A percentile compares a stretch with the other conserved stretches of the same genome.
Evolutionary conservation across 2,888 invertebrate genomes (phyloP).

Genomic region (Drosophila pegasa): DNA sequence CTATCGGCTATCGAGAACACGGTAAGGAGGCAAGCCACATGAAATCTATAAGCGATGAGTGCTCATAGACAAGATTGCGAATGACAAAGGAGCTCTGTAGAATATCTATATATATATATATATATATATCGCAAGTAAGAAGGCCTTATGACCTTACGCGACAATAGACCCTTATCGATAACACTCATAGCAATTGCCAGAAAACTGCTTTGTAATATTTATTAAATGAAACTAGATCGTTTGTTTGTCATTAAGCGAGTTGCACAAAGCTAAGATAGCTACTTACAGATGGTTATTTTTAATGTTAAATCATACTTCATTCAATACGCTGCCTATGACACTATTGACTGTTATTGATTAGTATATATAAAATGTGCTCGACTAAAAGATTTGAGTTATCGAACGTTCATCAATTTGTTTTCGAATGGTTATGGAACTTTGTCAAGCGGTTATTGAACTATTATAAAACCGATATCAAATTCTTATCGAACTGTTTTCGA

Average conservation of each 20-base stretch:
- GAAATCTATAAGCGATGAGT: background rate
- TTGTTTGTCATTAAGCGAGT: no score
- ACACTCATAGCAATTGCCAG: background rate
- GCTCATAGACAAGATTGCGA: background rate
- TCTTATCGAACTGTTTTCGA: no score
- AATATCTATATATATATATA: no score
- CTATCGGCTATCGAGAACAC: slow-evolving; percentile 88
- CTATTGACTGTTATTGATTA: no score
- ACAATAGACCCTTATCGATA: no score
- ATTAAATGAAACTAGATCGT: background rate
- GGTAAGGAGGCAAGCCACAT: slow-evolving; percentile 85
- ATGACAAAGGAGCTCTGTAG: background rate
- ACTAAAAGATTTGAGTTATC: no score
- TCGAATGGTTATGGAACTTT: background rate
- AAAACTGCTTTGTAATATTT: background rate
- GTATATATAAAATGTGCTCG: no score
- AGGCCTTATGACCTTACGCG: no score
- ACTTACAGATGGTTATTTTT: no score
- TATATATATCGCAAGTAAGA: no score
- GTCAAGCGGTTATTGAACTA: background rate
- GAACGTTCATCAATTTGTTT: background rate
- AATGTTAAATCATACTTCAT: no score
- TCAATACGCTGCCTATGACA: no score
- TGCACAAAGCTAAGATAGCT: background rate
- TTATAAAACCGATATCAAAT: background rate